Conservation (phyloP, 2,113 vertebrate genomes). For the Odontophorus gujanensis region DNA sequence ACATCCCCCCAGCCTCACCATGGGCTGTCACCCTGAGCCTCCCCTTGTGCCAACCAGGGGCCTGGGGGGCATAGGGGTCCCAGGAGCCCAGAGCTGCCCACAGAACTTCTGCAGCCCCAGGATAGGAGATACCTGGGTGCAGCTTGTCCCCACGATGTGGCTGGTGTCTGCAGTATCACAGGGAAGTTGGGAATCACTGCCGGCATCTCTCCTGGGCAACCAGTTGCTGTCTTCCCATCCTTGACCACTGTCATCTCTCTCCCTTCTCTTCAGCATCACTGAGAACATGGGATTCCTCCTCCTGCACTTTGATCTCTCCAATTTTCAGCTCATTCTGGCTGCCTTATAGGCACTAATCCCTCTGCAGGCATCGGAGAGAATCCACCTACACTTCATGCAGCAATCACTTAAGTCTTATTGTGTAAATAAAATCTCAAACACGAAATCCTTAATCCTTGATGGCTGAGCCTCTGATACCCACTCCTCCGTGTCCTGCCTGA, state of each 20-base stretch:
- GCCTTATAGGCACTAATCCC: constrained; percentile 65
- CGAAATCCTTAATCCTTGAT: constrained; percentile 47
- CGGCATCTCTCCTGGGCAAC: background rate
- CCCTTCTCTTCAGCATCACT: background rate
- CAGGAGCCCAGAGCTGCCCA: background rate
- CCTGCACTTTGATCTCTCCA: constrained; percentile 55
- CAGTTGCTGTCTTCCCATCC: accelerated
- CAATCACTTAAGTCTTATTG: constrained; percentile 54
- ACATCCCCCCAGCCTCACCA: background rate
- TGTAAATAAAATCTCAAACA: constrained; percentile 68
- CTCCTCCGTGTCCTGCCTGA: background rate
- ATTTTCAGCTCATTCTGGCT: constrained; percentile 56
- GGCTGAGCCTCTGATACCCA: background rate
- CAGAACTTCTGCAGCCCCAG: background rate
- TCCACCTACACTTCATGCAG: constrained; percentile 68
- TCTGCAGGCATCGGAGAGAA: constrained; percentile 66
- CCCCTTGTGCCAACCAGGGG: background rate
- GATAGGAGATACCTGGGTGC: accelerated
- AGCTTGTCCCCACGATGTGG: background rate
- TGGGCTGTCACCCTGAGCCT: accelerated
- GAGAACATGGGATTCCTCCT: constrained; percentile 24
- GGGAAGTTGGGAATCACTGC: background rate
- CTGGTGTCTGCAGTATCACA: background rate
- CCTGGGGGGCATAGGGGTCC: background rate
- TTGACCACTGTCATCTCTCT: background rate